Evolutionary conservation across 1,140 invertebrate species (phyloP).

Genomic region (Drosophila biarmipes): DNA sequence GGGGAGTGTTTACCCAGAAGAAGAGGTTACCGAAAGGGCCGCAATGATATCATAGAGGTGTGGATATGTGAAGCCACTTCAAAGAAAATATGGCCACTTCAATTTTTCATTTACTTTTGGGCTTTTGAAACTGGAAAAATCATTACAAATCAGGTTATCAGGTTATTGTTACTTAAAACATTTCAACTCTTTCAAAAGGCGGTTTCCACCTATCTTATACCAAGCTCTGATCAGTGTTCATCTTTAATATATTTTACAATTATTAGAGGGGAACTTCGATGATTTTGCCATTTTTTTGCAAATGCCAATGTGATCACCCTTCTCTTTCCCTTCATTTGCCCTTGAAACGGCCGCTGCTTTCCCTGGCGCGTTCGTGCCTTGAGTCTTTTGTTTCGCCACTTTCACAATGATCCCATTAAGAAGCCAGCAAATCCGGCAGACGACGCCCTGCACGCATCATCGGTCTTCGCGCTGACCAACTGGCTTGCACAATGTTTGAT

Average conservation of each 20-base stretch:
- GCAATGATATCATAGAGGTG: neutral
- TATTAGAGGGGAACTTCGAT: neutral
- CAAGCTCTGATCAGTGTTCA: too few relatives aligned
- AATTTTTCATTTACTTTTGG: neutral
- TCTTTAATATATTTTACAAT: too few relatives aligned
- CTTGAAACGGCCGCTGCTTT: conserved; percentile 22
- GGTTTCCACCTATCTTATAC: too few relatives aligned
- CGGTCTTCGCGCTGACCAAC: conserved; percentile 8
- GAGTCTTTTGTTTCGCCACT: conserved; percentile 49
- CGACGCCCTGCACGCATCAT: conserved; percentile 51
- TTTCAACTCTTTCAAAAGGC: neutral
- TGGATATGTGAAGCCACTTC: neutral
- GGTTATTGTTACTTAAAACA: neutral
- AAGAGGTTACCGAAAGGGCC: conserved; percentile 14
- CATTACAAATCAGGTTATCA: too few relatives aligned
- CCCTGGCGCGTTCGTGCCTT: conserved; percentile 29
- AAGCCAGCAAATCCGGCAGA: conserved; percentile 15
- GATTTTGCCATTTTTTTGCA: neutral
- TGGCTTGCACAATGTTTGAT: conserved; percentile 45
- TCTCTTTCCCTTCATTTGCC: conserved; percentile 10
- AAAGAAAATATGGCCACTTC: neutral
- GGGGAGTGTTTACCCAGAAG: conserved; percentile 24
- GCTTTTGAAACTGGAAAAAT: too few relatives aligned
- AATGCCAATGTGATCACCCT: neutral
- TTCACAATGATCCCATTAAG: conserved; percentile 30